Evolutionary conservation across 2,888 invertebrate genomes (phyloP).

Genomic region (Sepioteuthis lessoniana): DNA sequence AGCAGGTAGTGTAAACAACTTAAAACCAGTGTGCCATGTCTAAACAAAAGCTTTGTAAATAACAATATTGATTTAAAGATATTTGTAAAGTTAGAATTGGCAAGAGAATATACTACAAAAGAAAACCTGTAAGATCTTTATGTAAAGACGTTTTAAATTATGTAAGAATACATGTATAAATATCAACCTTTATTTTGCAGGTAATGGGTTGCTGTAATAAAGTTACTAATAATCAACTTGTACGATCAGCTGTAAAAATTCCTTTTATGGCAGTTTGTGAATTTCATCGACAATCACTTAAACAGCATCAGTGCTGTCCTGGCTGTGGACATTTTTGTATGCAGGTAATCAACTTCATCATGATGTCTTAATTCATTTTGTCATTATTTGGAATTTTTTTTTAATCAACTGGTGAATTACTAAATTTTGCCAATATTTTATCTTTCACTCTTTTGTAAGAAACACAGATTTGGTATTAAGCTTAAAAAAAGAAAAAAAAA

Average conservation of each 20-base stretch:
- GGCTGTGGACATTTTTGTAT: constrained; percentile 92
- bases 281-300: constrained; percentile 84
- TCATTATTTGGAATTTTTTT: too few species aligned
- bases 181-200: constrained; percentile 54
- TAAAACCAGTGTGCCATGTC: too few species aligned
- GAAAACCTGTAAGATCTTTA: background rate
- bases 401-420: too few species aligned
- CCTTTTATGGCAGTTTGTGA: constrained; percentile 88
- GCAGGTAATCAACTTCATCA: constrained; percentile 78
- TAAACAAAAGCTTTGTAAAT: too few species aligned
- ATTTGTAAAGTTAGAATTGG: background rate
- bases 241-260: constrained; percentile 77
- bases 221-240: constrained; percentile 74
- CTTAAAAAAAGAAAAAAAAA: too few species aligned
- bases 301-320: constrained; percentile 90
- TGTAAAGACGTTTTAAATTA: background rate
- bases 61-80: too few species aligned
- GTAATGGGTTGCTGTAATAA: constrained; percentile 86
- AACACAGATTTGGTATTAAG: background rate
- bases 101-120: background rate
- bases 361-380: too few species aligned
- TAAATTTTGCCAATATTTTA: background rate
- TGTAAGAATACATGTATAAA: background rate
- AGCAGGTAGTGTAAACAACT: too few species aligned
- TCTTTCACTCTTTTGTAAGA: background rate